Base-by-base conservation (phyloP, 2,888 invertebrate genomes). In the Metalampra italica region DNA sequence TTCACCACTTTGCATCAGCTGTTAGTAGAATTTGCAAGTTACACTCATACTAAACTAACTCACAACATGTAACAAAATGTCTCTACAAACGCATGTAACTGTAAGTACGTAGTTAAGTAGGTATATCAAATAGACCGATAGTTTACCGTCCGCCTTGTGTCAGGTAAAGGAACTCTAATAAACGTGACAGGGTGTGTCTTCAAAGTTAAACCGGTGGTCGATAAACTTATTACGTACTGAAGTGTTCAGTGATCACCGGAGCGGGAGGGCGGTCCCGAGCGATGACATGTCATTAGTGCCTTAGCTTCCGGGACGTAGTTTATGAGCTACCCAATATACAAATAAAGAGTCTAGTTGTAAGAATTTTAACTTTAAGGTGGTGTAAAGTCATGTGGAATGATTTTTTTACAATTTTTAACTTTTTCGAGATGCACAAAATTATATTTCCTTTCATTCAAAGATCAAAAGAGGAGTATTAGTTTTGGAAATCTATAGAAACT, bases 191-290 rank as follows among this genome's bases (percentile, higher is more conserved):
- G 32, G 32, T 32, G 32, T 32, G 55, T 46, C 48, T 47, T 50
- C 50, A 50, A 50, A 58, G 57, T 60, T 57, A 51, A 54, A 56
- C 56, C 58, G 66, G 64, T 71, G 71, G 70, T 71, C 76, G 75
- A 78, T 77, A 75, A 80, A 78, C 72, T 78, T 78, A 81, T 76
- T 80, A 78, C 73, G 50, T 60, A 62, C 62, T 63, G 68, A 68
- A 75, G 77, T 76, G 70, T 74, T 71, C 75, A 68, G 66, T 70
- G 77, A 71, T 75, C 69, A 70, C 55, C 54, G 62, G 59, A 68
- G 68, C 71, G 69, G 66, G 70, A 66, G 72, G 73, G 74, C 71
- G 74, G 71, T 66, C 62, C 67, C 69, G 57, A 65, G 61, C 73
- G 67, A 78, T 81, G 79, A 80, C 76, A 68, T 71, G 70, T 73